A percentile compares a stretch with the other conserved stretches of the same genome.
These are phyloP conservation scores for Nyctibius grandis DNA, from an alignment of 2,797 vertebrate species.

Conservation along the genomic window DNA sequence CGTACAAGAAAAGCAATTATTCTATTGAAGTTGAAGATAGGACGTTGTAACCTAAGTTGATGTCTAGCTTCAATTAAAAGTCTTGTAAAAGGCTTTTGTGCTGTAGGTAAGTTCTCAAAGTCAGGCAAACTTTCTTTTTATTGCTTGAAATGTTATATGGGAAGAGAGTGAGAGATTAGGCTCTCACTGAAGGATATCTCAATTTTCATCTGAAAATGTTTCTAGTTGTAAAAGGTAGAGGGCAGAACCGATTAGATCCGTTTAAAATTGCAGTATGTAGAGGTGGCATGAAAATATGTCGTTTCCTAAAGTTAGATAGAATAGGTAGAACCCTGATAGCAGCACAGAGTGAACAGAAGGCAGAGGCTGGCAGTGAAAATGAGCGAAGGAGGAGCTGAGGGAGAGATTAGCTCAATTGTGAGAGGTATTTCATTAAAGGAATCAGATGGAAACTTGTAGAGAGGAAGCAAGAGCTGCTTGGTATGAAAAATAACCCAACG, in stretches of 20 bases:
- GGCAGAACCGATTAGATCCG: not conserved
- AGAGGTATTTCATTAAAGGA: not conserved
- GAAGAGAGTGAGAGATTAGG: not conserved
- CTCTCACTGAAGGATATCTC: not conserved
- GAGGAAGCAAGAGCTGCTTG: not conserved
- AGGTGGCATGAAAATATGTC: not conserved
- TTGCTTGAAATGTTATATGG: not conserved
- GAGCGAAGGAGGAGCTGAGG: not conserved
- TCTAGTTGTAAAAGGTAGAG: not conserved
- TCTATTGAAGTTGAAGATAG: conserved; percentile 48
- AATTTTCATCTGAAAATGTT: not conserved
- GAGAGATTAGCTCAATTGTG: not conserved
- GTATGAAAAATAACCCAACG: not conserved
- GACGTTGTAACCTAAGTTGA: conserved; percentile 46
- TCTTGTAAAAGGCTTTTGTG: not conserved
- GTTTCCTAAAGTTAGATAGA: not conserved
- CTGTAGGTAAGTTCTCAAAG: conserved; percentile 47
- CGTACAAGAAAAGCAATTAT: conserved; percentile 45
- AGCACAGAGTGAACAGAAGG: not conserved
- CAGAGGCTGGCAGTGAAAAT: not conserved
- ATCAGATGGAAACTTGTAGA: not conserved
- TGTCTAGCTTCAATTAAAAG: conserved; percentile 56
- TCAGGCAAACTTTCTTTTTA: conserved; percentile 19
- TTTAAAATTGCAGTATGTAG: not conserved
- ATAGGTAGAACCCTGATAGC: not conserved